Percentiles rank a stretch among this genome's conserved stretches.
Evolutionary conservation across 2,113 vertebrate genomes (phyloP).

Genomic region (Nothocercus julius): DNA sequence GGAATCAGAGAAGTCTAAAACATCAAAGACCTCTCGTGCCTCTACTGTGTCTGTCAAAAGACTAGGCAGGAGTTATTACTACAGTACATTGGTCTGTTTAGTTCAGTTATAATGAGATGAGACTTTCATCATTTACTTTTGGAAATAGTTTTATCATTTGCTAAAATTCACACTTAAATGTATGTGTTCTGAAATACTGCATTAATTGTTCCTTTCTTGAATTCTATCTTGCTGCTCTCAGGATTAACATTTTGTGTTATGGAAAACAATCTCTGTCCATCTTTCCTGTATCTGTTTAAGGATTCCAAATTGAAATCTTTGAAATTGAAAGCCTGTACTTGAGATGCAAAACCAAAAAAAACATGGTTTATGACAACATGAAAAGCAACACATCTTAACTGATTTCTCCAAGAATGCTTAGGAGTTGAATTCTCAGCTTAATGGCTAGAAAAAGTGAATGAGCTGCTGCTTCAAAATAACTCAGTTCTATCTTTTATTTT

Average conservation of each 20-base stretch:
- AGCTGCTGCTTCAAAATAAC: neutral
- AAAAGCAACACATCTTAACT: neutral
- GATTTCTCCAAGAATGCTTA: neutral
- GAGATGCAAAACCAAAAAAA: neutral
- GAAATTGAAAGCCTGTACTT: neutral
- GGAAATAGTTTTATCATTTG: constrained; percentile 12
- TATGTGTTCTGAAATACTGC: neutral
- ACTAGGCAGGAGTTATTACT: constrained; percentile 17
- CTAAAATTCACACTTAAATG: neutral
- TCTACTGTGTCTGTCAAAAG: neutral
- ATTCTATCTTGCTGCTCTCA: neutral
- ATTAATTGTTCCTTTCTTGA: neutral
- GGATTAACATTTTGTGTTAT: neutral
- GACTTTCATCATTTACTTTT: constrained; percentile 43
- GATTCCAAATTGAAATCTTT: neutral
- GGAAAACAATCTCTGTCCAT: neutral
- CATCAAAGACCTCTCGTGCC: constrained; percentile 20
- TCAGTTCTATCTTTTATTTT: neutral
- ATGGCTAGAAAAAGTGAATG: neutral
- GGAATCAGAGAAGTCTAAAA: constrained; percentile 8
- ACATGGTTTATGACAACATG: neutral
- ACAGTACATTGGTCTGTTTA: constrained; percentile 27
- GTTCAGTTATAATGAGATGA: constrained; percentile 28
- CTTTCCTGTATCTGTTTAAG: neutral
- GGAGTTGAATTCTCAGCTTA: neutral